Base-by-base conservation (phyloP, 2,888 invertebrate species). In the Tenthredo livida region DNA sequence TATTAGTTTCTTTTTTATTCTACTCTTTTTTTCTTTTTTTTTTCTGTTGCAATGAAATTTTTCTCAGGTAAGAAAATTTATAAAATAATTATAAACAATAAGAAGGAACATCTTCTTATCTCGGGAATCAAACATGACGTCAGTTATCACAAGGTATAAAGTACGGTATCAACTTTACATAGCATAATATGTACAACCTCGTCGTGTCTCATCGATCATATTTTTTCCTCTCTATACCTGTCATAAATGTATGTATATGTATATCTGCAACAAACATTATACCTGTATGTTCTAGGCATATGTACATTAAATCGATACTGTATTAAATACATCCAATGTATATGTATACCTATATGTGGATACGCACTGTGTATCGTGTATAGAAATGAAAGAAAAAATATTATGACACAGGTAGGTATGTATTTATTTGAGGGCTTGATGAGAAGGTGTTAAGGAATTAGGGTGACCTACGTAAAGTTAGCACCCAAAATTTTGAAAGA, bases 121-220 rank as follows among this genome's bases (percentile, higher is more conserved):
- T 67, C 17, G 67, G 17, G 67, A 67, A 17, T 67, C 6, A 17
- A 67, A 67, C 67, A 33, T 67, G 67, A 67, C 67, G 67, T 67
- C 33, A 67, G 33, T 67, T 33, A 67, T 67, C 33, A 33, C 33
- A 6, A 67, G 67, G 33, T 33, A 33, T 6, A 33, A 17, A 67
- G 67, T 67, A 33, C 33, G 33, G 67, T 67, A 67, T 67, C 67
- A 67, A 33, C 15, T 67, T 67, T 67, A 33, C 67, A 12, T 33
- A 67, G 12, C 33, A 67, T 33, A 33, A 67, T 33, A 37, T 37
- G 0, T 7, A 67, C 67, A 67, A 25, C 61, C 33, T 15, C 33
- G 33, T 67, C 67, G 67, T 67, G 25, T 61, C 33, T 33, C 17
- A 67, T 67, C 67, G 67, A 67, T 67, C 67, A 67, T 67, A 67